Percentiles rank a stretch among this genome's conserved stretches.
phyloP scores from a whole-genome alignment of 2,888 invertebrate genomes.

The Yponomeuta cagnagella region DNA sequence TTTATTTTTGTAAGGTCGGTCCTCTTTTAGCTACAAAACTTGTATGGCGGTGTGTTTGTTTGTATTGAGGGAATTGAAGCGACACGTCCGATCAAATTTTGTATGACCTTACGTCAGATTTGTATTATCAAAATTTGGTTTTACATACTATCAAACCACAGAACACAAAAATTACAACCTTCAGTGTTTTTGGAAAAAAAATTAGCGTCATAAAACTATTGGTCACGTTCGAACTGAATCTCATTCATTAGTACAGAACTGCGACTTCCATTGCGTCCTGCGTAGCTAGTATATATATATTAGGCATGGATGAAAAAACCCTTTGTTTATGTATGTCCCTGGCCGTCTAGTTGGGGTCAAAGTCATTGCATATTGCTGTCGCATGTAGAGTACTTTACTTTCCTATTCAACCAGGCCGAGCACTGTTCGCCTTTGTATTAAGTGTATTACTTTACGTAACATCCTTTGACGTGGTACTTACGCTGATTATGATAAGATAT shows the following conservation, averaged over 20 bases:
- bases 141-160: too few species aligned
- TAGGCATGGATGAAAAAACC: constrained; percentile 12
- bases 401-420: background rate
- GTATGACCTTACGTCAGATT: too few species aligned
- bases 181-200: too few species aligned
- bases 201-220: background rate
- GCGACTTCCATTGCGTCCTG: constrained; percentile 12
- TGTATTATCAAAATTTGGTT: too few species aligned
- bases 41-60: background rate
- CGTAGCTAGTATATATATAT: constrained; percentile 6
- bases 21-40: constrained; percentile 21
- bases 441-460: background rate
- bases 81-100: too few species aligned
- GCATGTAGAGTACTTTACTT: background rate
- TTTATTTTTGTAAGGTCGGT: constrained; percentile 17
- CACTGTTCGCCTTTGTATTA: background rate
- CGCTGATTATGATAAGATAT: background rate
- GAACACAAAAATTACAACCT: too few species aligned
- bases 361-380: constrained; percentile 10
- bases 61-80: too few species aligned
- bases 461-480: background rate
- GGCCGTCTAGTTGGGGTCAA: constrained; percentile 6
- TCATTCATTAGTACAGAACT: background rate
- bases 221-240: background rate
- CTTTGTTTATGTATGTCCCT: constrained; percentile 9